Base-by-base conservation (phyloP, 2,113 vertebrate genomes). In the Hippoglossus stenolepis region DNA sequence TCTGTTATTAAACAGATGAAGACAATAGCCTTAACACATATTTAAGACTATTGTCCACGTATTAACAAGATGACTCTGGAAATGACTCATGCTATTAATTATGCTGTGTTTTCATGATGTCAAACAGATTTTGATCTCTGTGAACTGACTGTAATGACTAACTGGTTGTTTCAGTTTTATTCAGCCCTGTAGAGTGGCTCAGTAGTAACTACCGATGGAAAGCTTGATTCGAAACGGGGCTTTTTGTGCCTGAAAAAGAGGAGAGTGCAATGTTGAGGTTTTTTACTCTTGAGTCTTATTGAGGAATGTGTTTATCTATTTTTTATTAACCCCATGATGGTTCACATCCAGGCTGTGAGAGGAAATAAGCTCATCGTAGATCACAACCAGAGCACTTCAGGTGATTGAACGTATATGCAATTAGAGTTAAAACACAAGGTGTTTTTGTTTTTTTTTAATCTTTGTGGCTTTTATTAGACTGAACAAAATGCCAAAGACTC, bases 401-500 rank as follows among this genome's bases (percentile, higher is more conserved):
- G 80, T 79, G 63, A 76, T 73, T 60, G 58, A n/a, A 61, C 14
- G 5, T 61, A 78, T 80, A 82, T 88, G 86, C 86, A 88, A 89
- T 63, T 28, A 51, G 12, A 28, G 6, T 70, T 11, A 23, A 66
- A 62, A 59, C 17, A 35, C 77, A 77, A 74, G 77, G 6, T 20
- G 6, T 20, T 35, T 60, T 38, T 15, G 49, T 26, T 3, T 64
- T 17, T 61, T 17, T 40, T 76, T 40, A 21, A 68, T 17, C 73
- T 76, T 78, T 51, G 28, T 70, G 61, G 18, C 31, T 78, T 65
- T 73, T 47, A 77, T 28, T 75, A 35, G 47, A 84, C 15, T 43
- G 3, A 71, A 75, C 18, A 69, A 89, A 69, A 90, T 31, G 72
- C 90, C 91, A 92, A 92, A 92, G 87, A 91, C 72, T 66, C 57